Evolutionary conservation across 2,888 invertebrate genomes (phyloP).

Genomic region (Acrobasis suavella): DNA sequence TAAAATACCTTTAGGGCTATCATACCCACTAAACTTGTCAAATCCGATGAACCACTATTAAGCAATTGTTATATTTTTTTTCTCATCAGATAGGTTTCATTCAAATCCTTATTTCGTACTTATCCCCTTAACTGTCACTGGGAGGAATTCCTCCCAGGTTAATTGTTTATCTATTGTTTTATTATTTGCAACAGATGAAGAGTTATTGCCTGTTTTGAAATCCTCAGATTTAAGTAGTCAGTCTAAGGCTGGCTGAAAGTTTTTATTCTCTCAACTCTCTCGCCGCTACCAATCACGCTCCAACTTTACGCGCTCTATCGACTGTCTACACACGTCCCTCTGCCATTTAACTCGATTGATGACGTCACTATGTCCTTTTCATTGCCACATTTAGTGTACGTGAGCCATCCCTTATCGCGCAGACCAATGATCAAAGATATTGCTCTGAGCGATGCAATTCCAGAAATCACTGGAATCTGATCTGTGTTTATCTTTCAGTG

Average conservation of each 20-base stretch:
- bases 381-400: conserved; percentile 49
- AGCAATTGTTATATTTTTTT: too few species aligned
- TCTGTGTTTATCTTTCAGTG: conserved; percentile 10
- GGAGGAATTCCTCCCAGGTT: too few species aligned
- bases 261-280: not conserved
- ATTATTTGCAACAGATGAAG: too few species aligned
- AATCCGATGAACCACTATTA: too few species aligned
- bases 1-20: too few species aligned
- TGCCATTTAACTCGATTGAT: conserved; percentile 61
- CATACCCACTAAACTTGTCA: too few species aligned
- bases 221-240: too few species aligned
- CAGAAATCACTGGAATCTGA: not conserved
- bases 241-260: not conserved
- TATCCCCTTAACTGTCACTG: too few species aligned
- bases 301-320: conserved; percentile 34
- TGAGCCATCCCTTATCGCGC: conserved; percentile 35
- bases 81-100: too few species aligned
- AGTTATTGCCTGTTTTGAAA: too few species aligned
- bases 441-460: conserved; percentile 11
- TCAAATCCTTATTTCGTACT: too few species aligned
- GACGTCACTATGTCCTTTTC: conserved; percentile 59
- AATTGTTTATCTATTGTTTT: too few species aligned
- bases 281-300: conserved; percentile 10
- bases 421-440: conserved; percentile 22
- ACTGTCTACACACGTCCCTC: conserved; percentile 51